phyloP scores from a whole-genome alignment of 1,140 invertebrate species.

The Artemia franciscana region DNA sequence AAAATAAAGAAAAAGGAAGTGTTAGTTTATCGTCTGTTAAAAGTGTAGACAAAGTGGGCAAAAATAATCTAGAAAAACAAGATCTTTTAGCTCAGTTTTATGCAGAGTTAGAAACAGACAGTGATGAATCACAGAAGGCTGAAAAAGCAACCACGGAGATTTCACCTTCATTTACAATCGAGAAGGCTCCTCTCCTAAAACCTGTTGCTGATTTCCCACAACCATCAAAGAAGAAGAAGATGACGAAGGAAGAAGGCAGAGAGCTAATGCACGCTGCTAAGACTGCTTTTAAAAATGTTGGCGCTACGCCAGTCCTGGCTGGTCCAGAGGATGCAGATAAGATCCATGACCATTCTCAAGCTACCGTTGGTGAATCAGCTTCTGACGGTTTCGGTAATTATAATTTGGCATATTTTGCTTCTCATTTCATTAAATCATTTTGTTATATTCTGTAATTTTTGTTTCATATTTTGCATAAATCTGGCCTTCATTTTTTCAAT shows the following conservation, averaged over 20 bases:
- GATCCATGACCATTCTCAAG: background rate
- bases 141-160: background rate
- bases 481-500: no score
- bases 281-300: background rate
- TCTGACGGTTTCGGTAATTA: no score
- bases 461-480: no score
- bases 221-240: background rate
- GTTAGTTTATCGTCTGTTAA: no score
- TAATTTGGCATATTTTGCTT: no score
- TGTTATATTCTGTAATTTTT: no score
- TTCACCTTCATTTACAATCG: background rate
- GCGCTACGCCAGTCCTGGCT: background rate
- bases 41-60: no score
- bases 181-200: background rate
- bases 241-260: background rate
- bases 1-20: background rate
- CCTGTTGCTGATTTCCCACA: background rate
- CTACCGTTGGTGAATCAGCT: background rate
- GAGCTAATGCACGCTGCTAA: background rate
- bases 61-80: background rate
- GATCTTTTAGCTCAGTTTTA: background rate
- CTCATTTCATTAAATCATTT: no score
- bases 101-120: background rate
- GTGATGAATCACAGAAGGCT: background rate
- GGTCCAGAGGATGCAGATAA: background rate